A percentile compares a stretch with the other conserved stretches of the same genome.
Conservation (phyloP, 2,113 vertebrate genomes). For the Hippocampus comes region DNA sequence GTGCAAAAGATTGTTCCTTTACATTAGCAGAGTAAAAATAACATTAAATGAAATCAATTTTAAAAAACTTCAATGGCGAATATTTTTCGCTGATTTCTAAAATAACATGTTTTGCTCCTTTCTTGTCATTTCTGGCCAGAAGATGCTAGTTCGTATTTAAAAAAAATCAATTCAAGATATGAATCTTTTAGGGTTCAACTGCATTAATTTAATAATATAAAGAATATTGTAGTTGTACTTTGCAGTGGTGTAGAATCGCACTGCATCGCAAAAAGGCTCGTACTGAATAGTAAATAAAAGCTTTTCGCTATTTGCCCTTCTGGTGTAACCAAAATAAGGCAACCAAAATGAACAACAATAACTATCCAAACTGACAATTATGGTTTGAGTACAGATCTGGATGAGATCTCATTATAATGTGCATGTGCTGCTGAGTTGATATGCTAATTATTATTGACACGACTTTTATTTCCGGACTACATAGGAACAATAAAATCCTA, state of each 20-base stretch:
- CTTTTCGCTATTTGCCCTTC: background rate
- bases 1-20: no score
- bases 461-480: background rate
- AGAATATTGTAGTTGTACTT: background rate
- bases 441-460: background rate
- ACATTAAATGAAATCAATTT: no score
- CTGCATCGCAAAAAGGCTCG: background rate
- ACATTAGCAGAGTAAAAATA: no score
- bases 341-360: background rate
- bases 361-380: background rate
- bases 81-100: no score
- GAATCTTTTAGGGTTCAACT: background rate
- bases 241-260: background rate
- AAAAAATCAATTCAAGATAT: background rate
- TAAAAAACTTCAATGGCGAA: no score
- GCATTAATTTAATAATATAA: background rate
- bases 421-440: background rate
- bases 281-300: background rate
- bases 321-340: background rate
- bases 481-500: conserved; percentile 9
- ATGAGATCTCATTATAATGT: background rate
- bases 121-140: background rate
- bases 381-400: background rate
- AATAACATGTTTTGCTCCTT: no score
- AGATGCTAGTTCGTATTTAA: background rate